Base-by-base conservation (phyloP, 53 echinoderm and acorn worm species). In the Luidia sarsii region DNA sequence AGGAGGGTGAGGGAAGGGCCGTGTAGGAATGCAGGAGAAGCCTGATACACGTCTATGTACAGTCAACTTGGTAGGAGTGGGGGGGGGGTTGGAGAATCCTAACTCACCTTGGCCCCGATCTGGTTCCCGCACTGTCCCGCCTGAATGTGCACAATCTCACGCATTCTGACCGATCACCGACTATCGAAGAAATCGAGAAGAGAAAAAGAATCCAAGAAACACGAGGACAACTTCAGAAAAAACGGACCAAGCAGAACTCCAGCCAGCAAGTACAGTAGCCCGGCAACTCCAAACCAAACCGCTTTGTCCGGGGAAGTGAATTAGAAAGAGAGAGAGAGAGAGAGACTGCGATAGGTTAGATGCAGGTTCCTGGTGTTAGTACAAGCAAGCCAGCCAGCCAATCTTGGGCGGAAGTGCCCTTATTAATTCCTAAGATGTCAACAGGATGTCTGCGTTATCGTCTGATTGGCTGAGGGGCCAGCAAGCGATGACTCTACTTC, bases 111-210 rank as follows among this genome's bases (percentile, higher is more conserved):
- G 59, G 92, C 88, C 35, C 92, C 92, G 29, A 94, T 94, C 57
- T 94, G 94, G 85, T 94, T 94, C 36, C 94, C 94, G 70, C 94
- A 94, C 75, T 94, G 94, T 9, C 94, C 94, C 48, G 94, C 94
- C 75, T 94, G 94, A 27, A 94, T 85, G 45, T 94, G 94, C 25
- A 94, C 94, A 64, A 94, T 94, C 85, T 94, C 94, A 55, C 94
- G 83, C 94, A 94, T 94, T 25, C 71, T 94, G 77, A 41, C 2
- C 49, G 25, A 29, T 59, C 67, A 41, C 67, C 5, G 67, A 67
- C 45, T 67, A 67, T 67, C 67, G n/a, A n/a, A n/a, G n/a, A 21
- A 67, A 41, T 67, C 2, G 23, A 45, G 23, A 41, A 22, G 43
- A 2, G 21, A 24, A 59, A 32, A 37, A 63, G 19, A 64, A 35